These are phyloP conservation scores for Apodemia duryi DNA, from an alignment of 2,888 invertebrate species.

Conservation along the genomic window DNA sequence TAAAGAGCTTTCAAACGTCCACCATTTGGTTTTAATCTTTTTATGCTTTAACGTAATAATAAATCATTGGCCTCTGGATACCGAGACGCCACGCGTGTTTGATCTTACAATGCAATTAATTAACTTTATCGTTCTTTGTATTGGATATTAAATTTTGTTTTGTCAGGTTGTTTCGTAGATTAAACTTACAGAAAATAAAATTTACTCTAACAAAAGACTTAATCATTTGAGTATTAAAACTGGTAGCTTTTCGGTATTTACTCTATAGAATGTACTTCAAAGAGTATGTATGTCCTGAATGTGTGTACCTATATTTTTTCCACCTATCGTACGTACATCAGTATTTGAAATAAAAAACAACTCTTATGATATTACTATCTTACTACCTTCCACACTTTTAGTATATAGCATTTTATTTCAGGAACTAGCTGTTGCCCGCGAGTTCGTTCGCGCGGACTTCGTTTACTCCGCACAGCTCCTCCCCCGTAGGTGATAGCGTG, in stretches of 20 bases:
- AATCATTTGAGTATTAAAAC: background rate
- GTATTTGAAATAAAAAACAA: too few species aligned
- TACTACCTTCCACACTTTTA: too few species aligned
- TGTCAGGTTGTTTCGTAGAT: background rate
- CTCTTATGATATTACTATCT: too few species aligned
- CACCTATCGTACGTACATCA: too few species aligned
- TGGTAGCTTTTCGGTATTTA: background rate
- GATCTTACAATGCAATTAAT: conserved; percentile 14
- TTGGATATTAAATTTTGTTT: conserved; percentile 11
- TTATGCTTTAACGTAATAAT: conserved; percentile 9
- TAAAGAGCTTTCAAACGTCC: background rate
- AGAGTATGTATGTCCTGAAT: too few species aligned
- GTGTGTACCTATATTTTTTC: too few species aligned
- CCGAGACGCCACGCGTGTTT: conserved; percentile 9
- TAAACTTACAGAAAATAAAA: background rate
- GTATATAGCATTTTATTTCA: too few species aligned
- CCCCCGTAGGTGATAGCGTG: too few species aligned
- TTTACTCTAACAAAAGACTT: background rate
- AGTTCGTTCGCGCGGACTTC: too few species aligned
- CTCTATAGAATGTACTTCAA: background rate
- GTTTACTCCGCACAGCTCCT: too few species aligned
- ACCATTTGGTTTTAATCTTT: conserved; percentile 4
- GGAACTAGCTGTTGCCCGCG: too few species aligned
- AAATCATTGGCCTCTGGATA: conserved; percentile 13
- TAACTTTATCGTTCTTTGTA: conserved; percentile 12